Evolutionary conservation across 2,113 vertebrate species (phyloP).

Genomic region (Chaetops frenatus): DNA sequence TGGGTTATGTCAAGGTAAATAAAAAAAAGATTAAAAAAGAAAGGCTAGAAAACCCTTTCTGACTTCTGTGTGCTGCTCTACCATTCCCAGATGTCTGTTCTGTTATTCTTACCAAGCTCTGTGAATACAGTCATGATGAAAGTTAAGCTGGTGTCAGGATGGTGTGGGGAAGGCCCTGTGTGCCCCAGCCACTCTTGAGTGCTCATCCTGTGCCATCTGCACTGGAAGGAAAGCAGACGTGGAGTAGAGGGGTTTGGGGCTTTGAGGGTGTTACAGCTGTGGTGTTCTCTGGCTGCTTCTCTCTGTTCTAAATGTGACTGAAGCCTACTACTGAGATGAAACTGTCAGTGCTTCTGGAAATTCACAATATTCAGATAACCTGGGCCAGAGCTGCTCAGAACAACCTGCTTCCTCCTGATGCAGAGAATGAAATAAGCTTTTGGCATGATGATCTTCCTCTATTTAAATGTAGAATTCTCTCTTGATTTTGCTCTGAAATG

Average conservation of each 20-base stretch:
- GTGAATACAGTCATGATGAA: neutral
- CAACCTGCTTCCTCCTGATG: neutral
- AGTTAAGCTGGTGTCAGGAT: neutral
- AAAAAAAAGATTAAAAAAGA: neutral
- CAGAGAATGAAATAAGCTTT: neutral
- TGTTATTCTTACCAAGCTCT: neutral
- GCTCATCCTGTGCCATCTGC: neutral
- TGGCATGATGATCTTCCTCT: neutral
- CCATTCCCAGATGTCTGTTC: neutral
- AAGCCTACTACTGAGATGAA: neutral
- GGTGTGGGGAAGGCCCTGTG: neutral
- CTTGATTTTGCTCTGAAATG: neutral
- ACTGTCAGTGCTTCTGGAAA: neutral
- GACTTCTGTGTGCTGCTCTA: neutral
- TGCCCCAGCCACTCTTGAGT: neutral
- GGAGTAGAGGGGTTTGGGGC: neutral
- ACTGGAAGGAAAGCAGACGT: neutral
- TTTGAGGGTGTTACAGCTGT: rapidly evolving
- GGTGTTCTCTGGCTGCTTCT: neutral
- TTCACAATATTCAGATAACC: neutral
- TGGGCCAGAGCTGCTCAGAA: neutral
- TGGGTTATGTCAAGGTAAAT: neutral
- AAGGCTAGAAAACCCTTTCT: neutral
- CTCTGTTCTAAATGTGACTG: neutral
- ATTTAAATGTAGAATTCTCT: neutral